Conservation (phyloP, 2,888 invertebrate species). For the Chesias legatella region DNA sequence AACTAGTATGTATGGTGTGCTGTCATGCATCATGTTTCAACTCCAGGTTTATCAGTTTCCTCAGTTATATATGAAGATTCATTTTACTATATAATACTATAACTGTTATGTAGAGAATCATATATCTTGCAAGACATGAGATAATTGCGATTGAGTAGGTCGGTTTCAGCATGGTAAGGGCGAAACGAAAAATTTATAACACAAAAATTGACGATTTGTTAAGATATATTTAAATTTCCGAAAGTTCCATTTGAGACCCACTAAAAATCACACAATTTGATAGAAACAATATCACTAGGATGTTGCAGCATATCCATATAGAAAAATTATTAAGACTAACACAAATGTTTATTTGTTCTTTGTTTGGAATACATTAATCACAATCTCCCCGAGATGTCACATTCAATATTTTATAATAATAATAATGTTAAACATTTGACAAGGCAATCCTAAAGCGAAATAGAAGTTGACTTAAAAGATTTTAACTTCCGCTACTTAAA, state of each 20-base stretch:
- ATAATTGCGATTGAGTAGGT: too few species aligned
- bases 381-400: constrained; percentile 52
- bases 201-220: too few species aligned
- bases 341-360: constrained; percentile 59
- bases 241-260: constrained; percentile 4
- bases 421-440: constrained; percentile 44
- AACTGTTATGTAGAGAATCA: too few species aligned
- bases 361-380: constrained; percentile 69
- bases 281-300: constrained; percentile 9
- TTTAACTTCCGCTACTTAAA: constrained; percentile 62
- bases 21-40: too few species aligned
- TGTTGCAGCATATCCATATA: constrained; percentile 38
- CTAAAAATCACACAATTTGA: not conserved
- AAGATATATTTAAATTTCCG: too few species aligned
- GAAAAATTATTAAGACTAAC: constrained; percentile 37
- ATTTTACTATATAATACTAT: too few species aligned
- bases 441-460: constrained; percentile 50
- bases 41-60: too few species aligned
- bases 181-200: too few species aligned
- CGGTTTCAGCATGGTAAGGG: too few species aligned
- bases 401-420: constrained; percentile 38
- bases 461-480: constrained; percentile 43
- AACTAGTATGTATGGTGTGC: too few species aligned
- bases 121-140: too few species aligned
- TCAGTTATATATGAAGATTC: too few species aligned